Base-by-base conservation (phyloP, 2,888 invertebrate species). In the Andrena praecox region DNA sequence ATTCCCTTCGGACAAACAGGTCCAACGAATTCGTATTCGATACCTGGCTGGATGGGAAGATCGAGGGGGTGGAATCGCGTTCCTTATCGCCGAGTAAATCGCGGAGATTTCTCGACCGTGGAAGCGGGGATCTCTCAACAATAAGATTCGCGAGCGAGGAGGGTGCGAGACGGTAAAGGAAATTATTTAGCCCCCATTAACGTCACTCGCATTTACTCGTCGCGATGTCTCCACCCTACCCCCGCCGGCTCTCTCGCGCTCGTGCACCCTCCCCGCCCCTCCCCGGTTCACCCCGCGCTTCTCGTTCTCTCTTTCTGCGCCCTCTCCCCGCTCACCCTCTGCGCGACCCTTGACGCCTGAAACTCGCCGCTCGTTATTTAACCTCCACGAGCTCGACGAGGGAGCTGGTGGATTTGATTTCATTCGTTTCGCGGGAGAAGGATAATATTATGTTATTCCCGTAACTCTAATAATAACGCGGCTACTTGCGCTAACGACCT, bases 111-210 rank as follows among this genome's bases (percentile, higher is more conserved):
- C 42, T 48, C 31, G 20, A 33, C 31, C 52, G 62, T 69, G 54
- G 62, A 62, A 48, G 31, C 42, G 6, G 33, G 33, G 56, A 76
- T 76, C 77, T 64, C 66, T 29, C 71, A 74, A 85, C 72, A 84
- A 84, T 84, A 75, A 78, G 82, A 80, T 73, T 71, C 73, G 79
- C 80, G 77, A 69, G 85, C 77, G 82, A 85, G 81, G 85, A 85
- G 80, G 85, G 78, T 87, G 85, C 77, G 84, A 86, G 77, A 89
- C 88, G 91, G 90, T 83, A 89, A 90, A 89, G 89, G 90, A 90
- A 92, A 92, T 92, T 92, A 92, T 92, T 92, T 92, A 92, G 91
- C 89, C 89, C 90, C 92, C 90, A 92, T 92, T 92, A 92, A 92
- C 90, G 92, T 92, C 92, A 92, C 86, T 92, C 89, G 91, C 92